Evolutionary conservation across 2,888 invertebrate genomes (phyloP), one percentile per base, ranked within the genome.

Genomic region (Heteromyza rotundicornis): DNA sequence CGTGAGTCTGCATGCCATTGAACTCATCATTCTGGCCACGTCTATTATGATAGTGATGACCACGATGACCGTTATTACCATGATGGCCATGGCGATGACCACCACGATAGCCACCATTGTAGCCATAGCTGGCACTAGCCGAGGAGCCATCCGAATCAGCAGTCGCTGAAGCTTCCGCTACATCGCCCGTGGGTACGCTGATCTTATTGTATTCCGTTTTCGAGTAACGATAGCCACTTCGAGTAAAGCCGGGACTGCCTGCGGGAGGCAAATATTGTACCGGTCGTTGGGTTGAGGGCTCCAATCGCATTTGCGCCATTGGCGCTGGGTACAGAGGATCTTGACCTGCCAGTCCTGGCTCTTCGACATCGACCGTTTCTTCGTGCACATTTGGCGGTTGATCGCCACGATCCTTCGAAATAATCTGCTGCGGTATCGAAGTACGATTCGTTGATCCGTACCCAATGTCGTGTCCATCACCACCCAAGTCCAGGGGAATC

Each of bases 361-460:
- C 83, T 16, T 77, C 74, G 0, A 72, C 73, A 3, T 79, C 78
- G n/a, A 73, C 67, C 2, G 72, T 70, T 36, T 83, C 82, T 14
- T 79, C 78, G 47, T 75, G 80, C 0, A 70, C 64, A 63, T 82
- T 75, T 0, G 84, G 83, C 1, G 83, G 83, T 55, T 83, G 84
- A 69, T 83, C 83, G 0, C 83, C 83, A 14, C 83, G 80, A 67
- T 81, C 80, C 59, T 75, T 77, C 5, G 80, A 80, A 56, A 81
- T 75, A 1, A 67, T 66, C 0, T 70, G 67, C n/a, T 71, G 72
- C 63, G 50, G 71, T 35, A 66, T 62, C 1, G 65, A 72, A 0
- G 77, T 73, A 20, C 69, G 70, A 62, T 71, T 75, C 24, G 79
- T 76, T 23, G 68, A 69, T 16, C 75, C 77, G 1, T 64, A 59